phyloP scores from a whole-genome alignment of 2,888 invertebrate species.

The Vesta saturnalis region DNA sequence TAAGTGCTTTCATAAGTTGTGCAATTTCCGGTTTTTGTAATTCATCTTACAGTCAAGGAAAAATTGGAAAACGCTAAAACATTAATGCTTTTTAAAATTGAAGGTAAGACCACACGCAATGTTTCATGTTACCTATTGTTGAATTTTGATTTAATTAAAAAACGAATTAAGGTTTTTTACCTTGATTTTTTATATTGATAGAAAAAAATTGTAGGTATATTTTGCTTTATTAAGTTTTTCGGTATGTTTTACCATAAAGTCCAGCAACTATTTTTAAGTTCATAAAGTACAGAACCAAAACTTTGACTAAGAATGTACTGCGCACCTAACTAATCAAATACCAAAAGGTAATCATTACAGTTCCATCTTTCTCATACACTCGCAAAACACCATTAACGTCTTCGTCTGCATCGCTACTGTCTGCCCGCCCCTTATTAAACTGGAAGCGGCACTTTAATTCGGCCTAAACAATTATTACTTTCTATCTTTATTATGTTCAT shows the following conservation, averaged over 20 bases:
- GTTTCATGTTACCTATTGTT: no score
- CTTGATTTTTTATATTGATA: no score
- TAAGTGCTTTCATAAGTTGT: no score
- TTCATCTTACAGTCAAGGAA: no score
- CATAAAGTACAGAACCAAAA: constrained; percentile 25
- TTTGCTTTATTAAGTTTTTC: no score
- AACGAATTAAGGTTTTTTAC: no score
- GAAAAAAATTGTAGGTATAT: no score
- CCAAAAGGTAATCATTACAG: constrained; percentile 53
- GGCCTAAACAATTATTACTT: constrained; percentile 58
- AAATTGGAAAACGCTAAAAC: no score
- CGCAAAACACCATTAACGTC: constrained; percentile 34
- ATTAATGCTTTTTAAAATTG: no score
- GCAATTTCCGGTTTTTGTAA: no score
- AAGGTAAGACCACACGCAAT: no score
- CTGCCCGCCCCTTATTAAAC: constrained; percentile 59
- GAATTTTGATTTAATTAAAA: no score
- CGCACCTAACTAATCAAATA: constrained; percentile 57
- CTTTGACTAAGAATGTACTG: constrained; percentile 40
- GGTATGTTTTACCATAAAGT: constrained; percentile 11
- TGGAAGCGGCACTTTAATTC: constrained; percentile 59
- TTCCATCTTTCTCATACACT: constrained; percentile 44
- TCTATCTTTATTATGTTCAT: constrained; percentile 44
- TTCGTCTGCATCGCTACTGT: constrained; percentile 54
- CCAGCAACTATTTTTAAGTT: constrained; percentile 23